A percentile compares a stretch with the other conserved stretches of the same genome.
These are phyloP conservation scores for Calameuta idolon DNA, from an alignment of 2,888 invertebrate species.

Conservation along the genomic window DNA sequence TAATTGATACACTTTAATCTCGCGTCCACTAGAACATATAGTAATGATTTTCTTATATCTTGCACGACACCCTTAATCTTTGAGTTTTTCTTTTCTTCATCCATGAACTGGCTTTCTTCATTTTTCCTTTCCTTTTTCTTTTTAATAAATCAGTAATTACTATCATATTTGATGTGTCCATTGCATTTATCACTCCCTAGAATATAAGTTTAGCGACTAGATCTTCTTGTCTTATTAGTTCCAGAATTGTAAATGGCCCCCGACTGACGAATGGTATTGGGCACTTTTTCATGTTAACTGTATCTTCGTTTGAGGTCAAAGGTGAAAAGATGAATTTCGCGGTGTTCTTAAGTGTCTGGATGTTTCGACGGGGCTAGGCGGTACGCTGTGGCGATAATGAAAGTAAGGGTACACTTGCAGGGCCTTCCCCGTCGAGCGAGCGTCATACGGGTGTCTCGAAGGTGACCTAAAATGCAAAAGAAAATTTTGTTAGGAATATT, in stretches of 20 bases:
- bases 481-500: neutral
- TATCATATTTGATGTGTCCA: too few species aligned
- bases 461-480: conserved; percentile 52
- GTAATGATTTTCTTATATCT: neutral
- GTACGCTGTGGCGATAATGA: conserved; percentile 55
- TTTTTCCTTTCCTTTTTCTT: too few species aligned
- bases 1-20: neutral
- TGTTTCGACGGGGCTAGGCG: conserved; percentile 58
- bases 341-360: conserved; percentile 20
- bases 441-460: conserved; percentile 65
- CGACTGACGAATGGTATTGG: too few species aligned
- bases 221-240: too few species aligned
- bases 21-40: neutral
- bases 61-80: neutral
- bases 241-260: too few species aligned
- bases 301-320: neutral
- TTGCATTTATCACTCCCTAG: too few species aligned
- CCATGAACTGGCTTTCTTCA: too few species aligned
- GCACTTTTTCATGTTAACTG: too few species aligned
- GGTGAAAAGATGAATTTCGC: conserved; percentile 31
- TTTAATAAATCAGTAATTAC: too few species aligned
- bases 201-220: too few species aligned
- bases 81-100: neutral
- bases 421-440: conserved; percentile 62
- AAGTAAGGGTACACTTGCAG: conserved; percentile 57